Conservation (phyloP, 2,888 invertebrate genomes). For the Drosophila nr. medialis region DNA sequence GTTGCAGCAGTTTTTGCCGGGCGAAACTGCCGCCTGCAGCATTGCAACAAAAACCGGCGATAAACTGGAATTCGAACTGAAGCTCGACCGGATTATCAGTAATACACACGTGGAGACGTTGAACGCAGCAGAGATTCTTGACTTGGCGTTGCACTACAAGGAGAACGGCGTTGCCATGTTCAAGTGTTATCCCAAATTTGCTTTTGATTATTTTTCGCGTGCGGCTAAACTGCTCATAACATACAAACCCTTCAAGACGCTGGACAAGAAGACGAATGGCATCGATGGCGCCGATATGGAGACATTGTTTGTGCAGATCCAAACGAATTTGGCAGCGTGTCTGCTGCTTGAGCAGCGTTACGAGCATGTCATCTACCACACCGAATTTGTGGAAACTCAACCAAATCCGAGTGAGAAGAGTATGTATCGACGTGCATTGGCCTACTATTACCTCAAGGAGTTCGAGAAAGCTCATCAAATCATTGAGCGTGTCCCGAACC, state of each 20-base stretch:
- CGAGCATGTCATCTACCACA: conserved; percentile 88
- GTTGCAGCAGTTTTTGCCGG: conserved; percentile 85
- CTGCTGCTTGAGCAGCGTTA: conserved; percentile 89
- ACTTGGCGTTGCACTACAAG: conserved; percentile 85
- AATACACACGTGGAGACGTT: conserved; percentile 85
- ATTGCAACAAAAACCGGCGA: conserved; percentile 79
- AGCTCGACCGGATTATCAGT: conserved; percentile 82
- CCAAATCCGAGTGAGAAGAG: conserved; percentile 85
- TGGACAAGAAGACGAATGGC: conserved; percentile 84
- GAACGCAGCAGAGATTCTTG: conserved; percentile 83
- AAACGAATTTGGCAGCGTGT: conserved; percentile 93
- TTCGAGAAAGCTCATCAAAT: conserved; percentile 88
- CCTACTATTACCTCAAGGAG: conserved; percentile 86
- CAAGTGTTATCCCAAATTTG: conserved; percentile 88
- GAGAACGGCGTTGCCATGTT: conserved; percentile 87
- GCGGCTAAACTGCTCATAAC: conserved; percentile 90
- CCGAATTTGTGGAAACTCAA: conserved; percentile 84
- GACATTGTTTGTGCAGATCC: conserved; percentile 88
- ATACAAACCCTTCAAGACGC: conserved; percentile 85
- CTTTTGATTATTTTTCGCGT: conserved; percentile 90
- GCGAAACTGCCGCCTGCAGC: conserved; percentile 85
- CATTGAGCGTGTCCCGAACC: conserved; percentile 84
- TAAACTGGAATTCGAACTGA: conserved; percentile 81
- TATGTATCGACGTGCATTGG: conserved; percentile 85
- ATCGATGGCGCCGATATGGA: conserved; percentile 85